Evolutionary conservation across 1,140 invertebrate species (phyloP).

Genomic region (Mesaphorura yosii): DNA sequence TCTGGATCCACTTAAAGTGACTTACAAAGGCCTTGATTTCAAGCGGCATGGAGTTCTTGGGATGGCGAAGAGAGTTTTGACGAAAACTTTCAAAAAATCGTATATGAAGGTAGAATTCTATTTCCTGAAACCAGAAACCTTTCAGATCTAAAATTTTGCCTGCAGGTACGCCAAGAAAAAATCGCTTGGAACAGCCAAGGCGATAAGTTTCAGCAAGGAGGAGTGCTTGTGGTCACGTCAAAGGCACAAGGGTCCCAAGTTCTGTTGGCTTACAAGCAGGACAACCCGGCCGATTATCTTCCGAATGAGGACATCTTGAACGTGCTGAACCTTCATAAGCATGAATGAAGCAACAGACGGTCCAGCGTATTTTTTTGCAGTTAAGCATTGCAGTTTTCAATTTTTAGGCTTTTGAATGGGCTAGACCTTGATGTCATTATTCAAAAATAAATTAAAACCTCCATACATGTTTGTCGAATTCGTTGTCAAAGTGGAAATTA

Average conservation of each 20-base stretch:
- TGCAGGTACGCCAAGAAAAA: conserved; percentile 26
- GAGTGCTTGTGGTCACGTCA: too few species aligned
- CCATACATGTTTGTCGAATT: too few species aligned
- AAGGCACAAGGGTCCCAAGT: conserved; percentile 37
- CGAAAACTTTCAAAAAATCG: conserved; percentile 43
- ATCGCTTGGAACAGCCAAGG: conserved; percentile 46
- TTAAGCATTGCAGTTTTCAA: too few species aligned
- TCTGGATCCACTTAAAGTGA: conserved; percentile 46
- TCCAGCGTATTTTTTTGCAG: too few species aligned
- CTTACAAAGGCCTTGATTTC: conserved; percentile 47
- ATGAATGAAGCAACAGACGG: too few species aligned
- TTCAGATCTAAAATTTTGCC: background rate
- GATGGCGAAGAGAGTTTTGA: too few species aligned
- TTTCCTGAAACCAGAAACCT: background rate
- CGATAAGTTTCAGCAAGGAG: conserved; percentile 52
- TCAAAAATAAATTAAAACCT: too few species aligned
- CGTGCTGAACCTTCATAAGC: conserved; percentile 38
- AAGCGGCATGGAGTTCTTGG: too few species aligned
- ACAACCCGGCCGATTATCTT: conserved; percentile 49
- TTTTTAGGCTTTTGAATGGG: too few species aligned
- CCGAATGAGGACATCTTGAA: conserved; percentile 47
- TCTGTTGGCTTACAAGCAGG: conserved; percentile 45
- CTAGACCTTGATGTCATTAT: too few species aligned
- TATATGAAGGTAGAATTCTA: conserved; percentile 8
- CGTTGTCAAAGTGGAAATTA: too few species aligned